These are phyloP conservation scores for Phoxinus dragarum DNA, from an alignment of 2,797 vertebrate species.

Conservation along the genomic window DNA sequence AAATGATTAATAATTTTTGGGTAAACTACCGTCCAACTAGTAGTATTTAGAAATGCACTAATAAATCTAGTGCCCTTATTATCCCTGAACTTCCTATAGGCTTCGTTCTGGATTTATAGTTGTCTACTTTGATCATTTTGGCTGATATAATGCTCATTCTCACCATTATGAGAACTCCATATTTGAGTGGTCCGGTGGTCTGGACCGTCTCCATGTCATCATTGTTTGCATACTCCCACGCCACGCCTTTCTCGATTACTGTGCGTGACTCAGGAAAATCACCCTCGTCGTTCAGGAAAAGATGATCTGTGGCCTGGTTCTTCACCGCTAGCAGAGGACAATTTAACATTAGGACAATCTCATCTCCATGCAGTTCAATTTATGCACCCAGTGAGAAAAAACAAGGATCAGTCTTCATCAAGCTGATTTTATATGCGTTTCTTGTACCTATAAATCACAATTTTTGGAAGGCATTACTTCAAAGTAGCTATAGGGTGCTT, in stretches of 20 bases:
- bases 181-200: constrained; percentile 86
- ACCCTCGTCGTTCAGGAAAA: constrained; percentile 88
- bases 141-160: not conserved
- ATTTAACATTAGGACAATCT: constrained; percentile 16
- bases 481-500: constrained; percentile 36
- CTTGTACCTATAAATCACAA: constrained; percentile 48
- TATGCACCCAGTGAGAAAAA: not conserved
- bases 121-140: not conserved
- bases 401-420: constrained; percentile 39
- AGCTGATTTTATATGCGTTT: constrained; percentile 30
- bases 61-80: not conserved
- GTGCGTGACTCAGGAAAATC: constrained; percentile 83
- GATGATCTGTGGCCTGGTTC: constrained; percentile 86
- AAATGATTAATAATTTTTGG: not conserved
- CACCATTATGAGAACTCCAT: constrained; percentile 63
- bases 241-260: constrained; percentile 90
- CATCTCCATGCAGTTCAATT: not conserved
- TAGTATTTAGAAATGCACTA: not conserved
- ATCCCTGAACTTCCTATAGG: not conserved
- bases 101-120: not conserved
- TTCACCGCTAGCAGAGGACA: constrained; percentile 81
- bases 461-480: constrained; percentile 30
- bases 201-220: constrained; percentile 87
- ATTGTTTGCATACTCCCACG: constrained; percentile 90
- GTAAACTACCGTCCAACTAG: not conserved